These are phyloP conservation scores for Nothoprocta perdicaria DNA, from an alignment of 2,113 vertebrate genomes.

Conservation along the genomic window DNA sequence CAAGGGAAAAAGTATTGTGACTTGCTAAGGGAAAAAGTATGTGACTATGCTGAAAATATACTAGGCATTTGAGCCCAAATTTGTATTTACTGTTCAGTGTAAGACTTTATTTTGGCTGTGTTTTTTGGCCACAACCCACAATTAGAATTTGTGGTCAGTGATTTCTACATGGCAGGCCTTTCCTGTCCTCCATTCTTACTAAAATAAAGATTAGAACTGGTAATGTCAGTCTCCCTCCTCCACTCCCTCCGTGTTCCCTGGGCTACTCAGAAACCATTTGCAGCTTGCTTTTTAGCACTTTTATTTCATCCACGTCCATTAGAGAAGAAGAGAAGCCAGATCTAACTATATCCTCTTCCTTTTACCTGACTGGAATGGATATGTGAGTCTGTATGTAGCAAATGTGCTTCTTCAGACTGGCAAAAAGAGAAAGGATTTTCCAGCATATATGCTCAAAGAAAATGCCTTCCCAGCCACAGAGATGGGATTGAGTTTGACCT, in stretches of 20 bases:
- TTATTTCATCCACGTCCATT: background rate
- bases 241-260: background rate
- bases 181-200: background rate
- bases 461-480: background rate
- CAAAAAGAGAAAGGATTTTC: background rate
- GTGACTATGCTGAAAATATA: background rate
- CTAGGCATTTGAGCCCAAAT: background rate
- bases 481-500: conserved; percentile 7
- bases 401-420: conserved; percentile 22
- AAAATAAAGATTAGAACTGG: background rate
- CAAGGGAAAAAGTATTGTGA: rapidly evolving
- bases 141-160: background rate
- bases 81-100: background rate
- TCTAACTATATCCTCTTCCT: conserved; percentile 27
- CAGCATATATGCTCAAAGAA: conserved; percentile 9
- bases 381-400: background rate
- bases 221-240: background rate
- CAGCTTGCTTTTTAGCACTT: background rate
- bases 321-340: conserved; percentile 36
- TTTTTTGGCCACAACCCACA: background rate
- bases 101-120: conserved; percentile 52
- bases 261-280: background rate
- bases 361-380: background rate
- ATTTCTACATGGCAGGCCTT: background rate
- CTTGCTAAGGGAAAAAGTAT: background rate